These are phyloP conservation scores for Coenonympha arcania DNA, from an alignment of 2,888 invertebrate species.

Conservation along the genomic window DNA sequence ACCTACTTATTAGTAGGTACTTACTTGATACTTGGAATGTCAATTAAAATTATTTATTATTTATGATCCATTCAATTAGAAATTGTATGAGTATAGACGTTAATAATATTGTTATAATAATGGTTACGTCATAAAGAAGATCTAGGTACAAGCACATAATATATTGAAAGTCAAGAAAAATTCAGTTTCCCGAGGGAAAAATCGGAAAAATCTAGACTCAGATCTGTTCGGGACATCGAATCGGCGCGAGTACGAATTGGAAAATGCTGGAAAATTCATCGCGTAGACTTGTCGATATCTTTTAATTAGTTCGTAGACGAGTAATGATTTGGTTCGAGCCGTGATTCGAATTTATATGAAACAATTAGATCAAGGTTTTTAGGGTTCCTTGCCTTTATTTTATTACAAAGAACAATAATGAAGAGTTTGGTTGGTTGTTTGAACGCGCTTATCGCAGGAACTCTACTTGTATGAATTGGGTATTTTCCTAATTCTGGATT, in stretches of 20 bases:
- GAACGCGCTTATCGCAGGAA: no score
- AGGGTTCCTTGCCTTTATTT: neutral
- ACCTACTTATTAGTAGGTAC: no score
- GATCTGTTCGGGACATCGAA: neutral
- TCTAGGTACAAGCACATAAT: no score
- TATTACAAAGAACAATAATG: neutral
- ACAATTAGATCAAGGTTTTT: neutral
- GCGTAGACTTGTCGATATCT: slow-evolving; percentile 10
- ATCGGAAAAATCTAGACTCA: neutral
- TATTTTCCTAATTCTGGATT: no score
- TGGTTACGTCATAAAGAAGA: no score
- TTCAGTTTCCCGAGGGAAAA: neutral
- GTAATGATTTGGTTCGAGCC: neutral
- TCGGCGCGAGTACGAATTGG: neutral
- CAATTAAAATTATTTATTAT: no score
- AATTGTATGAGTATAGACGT: no score
- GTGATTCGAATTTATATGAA: neutral
- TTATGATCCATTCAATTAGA: no score
- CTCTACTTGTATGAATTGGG: no score
- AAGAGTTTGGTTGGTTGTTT: no score
- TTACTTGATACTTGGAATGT: no score
- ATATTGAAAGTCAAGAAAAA: neutral
- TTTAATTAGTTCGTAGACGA: slow-evolving; percentile 18
- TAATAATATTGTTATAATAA: no score
- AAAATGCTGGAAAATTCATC: slow-evolving; percentile 4